These are phyloP conservation scores for Salpingus planirostris DNA, from an alignment of 2,888 invertebrate genomes.

Conservation along the genomic window DNA sequence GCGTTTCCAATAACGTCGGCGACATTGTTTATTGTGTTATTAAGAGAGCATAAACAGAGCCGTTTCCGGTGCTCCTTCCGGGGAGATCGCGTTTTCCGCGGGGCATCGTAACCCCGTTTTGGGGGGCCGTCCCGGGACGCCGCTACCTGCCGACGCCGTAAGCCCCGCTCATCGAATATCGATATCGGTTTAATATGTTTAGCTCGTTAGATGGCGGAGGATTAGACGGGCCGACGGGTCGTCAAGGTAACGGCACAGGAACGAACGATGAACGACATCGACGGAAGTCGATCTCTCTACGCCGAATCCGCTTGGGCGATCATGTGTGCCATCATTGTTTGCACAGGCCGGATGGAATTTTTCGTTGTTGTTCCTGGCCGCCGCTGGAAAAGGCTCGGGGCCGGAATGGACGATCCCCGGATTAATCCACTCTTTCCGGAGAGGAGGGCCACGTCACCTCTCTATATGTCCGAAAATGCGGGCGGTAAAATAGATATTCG, in stretches of 20 bases:
- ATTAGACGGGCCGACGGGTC: conserved; percentile 22
- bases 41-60: too few relatives aligned
- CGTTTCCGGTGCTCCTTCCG: too few relatives aligned
- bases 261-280: conserved; percentile 21
- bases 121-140: neutral
- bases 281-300: conserved; percentile 26
- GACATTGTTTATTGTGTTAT: too few relatives aligned
- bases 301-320: conserved; percentile 24
- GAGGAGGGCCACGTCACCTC: too few relatives aligned
- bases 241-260: conserved; percentile 27
- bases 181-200: conserved; percentile 20
- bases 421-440: conserved; percentile 11
- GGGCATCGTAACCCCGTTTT: too few relatives aligned
- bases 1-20: too few relatives aligned
- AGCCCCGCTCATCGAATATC: conserved; percentile 14
- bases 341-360: conserved; percentile 25
- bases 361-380: conserved; percentile 21
- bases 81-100: too few relatives aligned
- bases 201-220: conserved; percentile 19
- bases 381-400: conserved; percentile 15
- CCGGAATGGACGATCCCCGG: conserved; percentile 12
- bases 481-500: too few relatives aligned
- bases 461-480: too few relatives aligned
- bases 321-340: conserved; percentile 28
- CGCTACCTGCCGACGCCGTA: neutral